Base-by-base conservation (phyloP, 2,888 invertebrate genomes). In the Dexiosoma caninum region DNA sequence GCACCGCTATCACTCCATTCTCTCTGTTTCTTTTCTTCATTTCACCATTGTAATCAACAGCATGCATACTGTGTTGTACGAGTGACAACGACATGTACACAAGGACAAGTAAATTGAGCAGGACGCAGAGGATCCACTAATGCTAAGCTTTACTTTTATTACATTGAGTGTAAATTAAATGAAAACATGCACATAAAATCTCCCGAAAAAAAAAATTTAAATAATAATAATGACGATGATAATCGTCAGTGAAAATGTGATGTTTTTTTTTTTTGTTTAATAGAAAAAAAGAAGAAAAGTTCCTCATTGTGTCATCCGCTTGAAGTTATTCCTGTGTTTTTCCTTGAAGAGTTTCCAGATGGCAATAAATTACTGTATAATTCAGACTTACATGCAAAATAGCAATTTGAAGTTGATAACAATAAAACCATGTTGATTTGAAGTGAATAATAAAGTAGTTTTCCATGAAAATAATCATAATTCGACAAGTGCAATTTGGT, bases 101-200 rank as follows among this genome's bases (percentile, higher is more conserved):
- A 10, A 35, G 37, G 46, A 49, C 16, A 12, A 12, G 30, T 14
- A 14, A 19, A 10, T 14, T 19, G 8, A n/a, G 59, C 27, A 49
- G 37, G 40, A 14, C 12, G 19, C 7, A n/a, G 42, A 55, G 62
- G 46, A 69, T 62, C 46, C 14, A 37, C 66, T 80, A 76, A 80
- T 80, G 59, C 76, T 60, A 1, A 62, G 60, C 74, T 79, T n/a
- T 69, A 44, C 67, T 70, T 69, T 57, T 79, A 69, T 57, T 80
- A 70, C 46, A 76, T 72, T 71, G 49, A 67, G 80, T 76, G 80
- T 76, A 80, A 80, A 80, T 80, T 80, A 76, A 80, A 80, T 80
- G 76, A 80, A 80, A 80, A 80, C 80, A 80, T 59, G 64, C 62
- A 79, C 40, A 76, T 70, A 64, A 79, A 75, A 79, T 75, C 57